Percentiles rank a stretch among this genome's conserved stretches.
phyloP scores from a whole-genome alignment of 2,113 vertebrate species.

The Halichoeres trimaculatus region DNA sequence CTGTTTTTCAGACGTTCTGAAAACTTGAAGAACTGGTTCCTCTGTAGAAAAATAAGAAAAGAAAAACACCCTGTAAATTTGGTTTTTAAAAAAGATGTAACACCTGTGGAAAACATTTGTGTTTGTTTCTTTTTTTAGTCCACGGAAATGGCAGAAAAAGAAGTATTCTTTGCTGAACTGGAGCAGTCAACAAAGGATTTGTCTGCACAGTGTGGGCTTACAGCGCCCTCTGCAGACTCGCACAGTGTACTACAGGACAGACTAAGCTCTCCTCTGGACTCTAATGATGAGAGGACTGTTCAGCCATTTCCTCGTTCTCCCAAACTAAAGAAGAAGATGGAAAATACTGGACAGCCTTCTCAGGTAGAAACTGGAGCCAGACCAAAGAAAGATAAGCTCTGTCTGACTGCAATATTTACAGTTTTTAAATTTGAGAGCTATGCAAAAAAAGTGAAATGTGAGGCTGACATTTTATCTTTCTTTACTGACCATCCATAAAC shows the following conservation, averaged over 20 bases:
- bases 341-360: constrained; percentile 31
- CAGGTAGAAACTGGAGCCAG: constrained; percentile 44
- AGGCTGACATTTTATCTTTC: too few species aligned
- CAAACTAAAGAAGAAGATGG: constrained; percentile 63
- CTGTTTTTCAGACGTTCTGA: neutral
- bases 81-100: too few species aligned
- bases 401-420: too few species aligned
- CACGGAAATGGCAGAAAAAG: constrained; percentile 71
- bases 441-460: too few species aligned
- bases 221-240: constrained; percentile 28
- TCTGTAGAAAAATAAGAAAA: accelerated
- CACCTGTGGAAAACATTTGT: too few species aligned
- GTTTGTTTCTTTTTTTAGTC: neutral
- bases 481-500: neutral
- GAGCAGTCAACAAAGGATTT: neutral
- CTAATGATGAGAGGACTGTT: neutral
- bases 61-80: too few species aligned
- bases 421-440: too few species aligned
- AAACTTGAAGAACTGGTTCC: constrained; percentile 34
- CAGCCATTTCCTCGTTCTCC: constrained; percentile 81
- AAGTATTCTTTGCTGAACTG: neutral
- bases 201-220: neutral
- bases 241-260: constrained; percentile 27
- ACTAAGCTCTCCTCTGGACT: constrained; percentile 40
- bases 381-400: too few species aligned